These are phyloP conservation scores for Butorides virescens DNA, from an alignment of 2,113 vertebrate species.

Conservation along the genomic window DNA sequence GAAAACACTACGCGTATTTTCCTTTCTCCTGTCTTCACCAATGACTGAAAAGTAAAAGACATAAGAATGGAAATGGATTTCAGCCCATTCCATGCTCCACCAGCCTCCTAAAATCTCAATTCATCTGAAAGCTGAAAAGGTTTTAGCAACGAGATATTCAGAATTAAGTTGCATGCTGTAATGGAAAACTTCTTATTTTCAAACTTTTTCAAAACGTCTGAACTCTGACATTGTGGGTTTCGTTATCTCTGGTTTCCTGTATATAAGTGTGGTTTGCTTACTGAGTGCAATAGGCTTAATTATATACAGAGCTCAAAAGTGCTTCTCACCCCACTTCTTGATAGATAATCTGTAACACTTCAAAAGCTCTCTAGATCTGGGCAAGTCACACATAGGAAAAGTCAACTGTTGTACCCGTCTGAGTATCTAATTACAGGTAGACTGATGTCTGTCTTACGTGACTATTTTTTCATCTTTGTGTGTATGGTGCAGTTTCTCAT, in stretches of 20 bases:
- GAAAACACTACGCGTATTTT: neutral
- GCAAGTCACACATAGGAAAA: neutral
- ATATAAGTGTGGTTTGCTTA: neutral
- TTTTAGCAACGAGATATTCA: neutral
- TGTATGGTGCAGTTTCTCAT: neutral
- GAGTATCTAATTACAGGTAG: neutral
- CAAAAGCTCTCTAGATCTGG: neutral
- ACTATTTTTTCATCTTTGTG: neutral
- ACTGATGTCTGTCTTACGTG: neutral
- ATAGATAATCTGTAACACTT: neutral
- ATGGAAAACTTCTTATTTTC: neutral
- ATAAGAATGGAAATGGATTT: neutral
- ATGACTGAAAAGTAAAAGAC: neutral
- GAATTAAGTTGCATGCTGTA: neutral
- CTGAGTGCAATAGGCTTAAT: neutral
- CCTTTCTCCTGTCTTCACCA: neutral
- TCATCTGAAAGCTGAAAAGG: neutral
- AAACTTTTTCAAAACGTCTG: neutral
- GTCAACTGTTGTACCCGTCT: neutral
- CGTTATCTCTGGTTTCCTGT: neutral
- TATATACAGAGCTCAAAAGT: neutral
- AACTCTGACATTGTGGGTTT: neutral
- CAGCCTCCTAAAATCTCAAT: neutral
- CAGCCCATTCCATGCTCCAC: neutral
- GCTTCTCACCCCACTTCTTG: neutral